Base-by-base conservation (phyloP, 2,797 vertebrate species). In the Miichthys miiuy region DNA sequence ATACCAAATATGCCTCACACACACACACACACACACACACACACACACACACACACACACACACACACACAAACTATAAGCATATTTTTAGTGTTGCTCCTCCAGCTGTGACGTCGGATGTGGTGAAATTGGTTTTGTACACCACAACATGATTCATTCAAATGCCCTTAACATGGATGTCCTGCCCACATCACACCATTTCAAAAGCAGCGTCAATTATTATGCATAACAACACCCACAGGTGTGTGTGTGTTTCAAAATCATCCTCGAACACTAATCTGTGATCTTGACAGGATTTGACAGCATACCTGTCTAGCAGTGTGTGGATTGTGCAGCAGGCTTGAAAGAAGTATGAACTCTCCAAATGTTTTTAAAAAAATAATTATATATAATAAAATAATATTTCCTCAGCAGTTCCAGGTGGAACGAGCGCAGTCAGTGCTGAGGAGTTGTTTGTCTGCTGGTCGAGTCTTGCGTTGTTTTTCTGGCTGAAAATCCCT, bases 401-500 rank as follows among this genome's bases (percentile, higher is more conserved):
- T 8, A 34, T 25, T 34, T 50, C 27, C 30, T 68, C 47, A 13
- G 6, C 38, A 8, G 12, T 54, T 10, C 14, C 34, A 41, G 4
- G n/a, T 44, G 34, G 23, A 17, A 47, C 12, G 46, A 47, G 63
- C 5, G 6, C 79, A 47, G 47, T 30, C 14, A 30, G 75, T 34
- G 68, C 1, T 5, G 17, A 44, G 54, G 47, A 62, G 50, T 48
- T 72, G 77, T 69, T 81, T 57, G 62, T 76, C 65, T 9, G 61
- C 47, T 51, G 44, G 52, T 69, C 14, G 14, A 75, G 50, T 72
- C 38, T 38, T 12, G 44, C 55, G 58, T 66, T 77, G 56, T 80
- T 82, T 77, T 65, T 72, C 76, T 72, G 77, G 75, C 79, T 83
- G 80, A 44, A 82, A 79, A 84, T 79, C 83, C 85, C 68, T 74